A percentile compares a stretch with the other conserved stretches of the same genome.
phyloP scores from a whole-genome alignment of 2,113 vertebrate genomes.

The Syngnathoides biaculeatus region DNA sequence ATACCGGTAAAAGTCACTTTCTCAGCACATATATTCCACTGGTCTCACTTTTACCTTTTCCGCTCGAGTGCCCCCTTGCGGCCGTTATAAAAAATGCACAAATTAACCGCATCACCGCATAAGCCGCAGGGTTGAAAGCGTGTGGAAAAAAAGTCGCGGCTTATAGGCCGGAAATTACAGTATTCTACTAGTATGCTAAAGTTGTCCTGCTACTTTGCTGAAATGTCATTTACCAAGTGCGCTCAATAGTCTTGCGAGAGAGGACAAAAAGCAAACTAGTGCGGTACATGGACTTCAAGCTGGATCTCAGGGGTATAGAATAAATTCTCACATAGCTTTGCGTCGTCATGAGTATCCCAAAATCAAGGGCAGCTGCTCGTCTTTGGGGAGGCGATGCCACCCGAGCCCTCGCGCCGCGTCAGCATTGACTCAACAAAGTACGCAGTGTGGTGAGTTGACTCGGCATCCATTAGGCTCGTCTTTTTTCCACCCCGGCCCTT shows the following conservation, averaged over 20 bases:
- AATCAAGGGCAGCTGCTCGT: slow-evolving; percentile 28
- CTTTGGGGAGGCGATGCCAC: slow-evolving; percentile 56
- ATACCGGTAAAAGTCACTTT: too few relatives aligned
- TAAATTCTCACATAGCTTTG: slow-evolving; percentile 27
- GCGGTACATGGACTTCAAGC: neutral
- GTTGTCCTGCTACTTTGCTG: too few relatives aligned
- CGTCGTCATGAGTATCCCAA: slow-evolving; percentile 51
- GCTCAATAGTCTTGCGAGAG: neutral
- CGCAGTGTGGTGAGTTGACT: slow-evolving; percentile 55
- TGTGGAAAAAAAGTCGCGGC: too few relatives aligned
- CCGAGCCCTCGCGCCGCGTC: slow-evolving; percentile 54
- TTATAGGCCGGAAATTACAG: too few relatives aligned
- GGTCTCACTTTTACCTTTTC: too few relatives aligned
- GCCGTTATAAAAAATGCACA: too few relatives aligned
- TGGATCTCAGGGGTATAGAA: neutral
- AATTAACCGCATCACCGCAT: too few relatives aligned
- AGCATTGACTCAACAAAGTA: slow-evolving; percentile 68
- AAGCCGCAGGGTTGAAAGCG: too few relatives aligned
- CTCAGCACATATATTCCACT: too few relatives aligned
- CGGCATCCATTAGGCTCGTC: slow-evolving; percentile 50
- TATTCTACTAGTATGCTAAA: too few relatives aligned
- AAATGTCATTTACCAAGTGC: too few relatives aligned
- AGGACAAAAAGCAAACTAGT: neutral
- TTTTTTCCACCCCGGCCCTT: slow-evolving; percentile 54
- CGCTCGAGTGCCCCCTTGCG: too few relatives aligned